Evolutionary conservation across 2,113 vertebrate species (phyloP).

Genomic region (Edolisoma coerulescens): DNA sequence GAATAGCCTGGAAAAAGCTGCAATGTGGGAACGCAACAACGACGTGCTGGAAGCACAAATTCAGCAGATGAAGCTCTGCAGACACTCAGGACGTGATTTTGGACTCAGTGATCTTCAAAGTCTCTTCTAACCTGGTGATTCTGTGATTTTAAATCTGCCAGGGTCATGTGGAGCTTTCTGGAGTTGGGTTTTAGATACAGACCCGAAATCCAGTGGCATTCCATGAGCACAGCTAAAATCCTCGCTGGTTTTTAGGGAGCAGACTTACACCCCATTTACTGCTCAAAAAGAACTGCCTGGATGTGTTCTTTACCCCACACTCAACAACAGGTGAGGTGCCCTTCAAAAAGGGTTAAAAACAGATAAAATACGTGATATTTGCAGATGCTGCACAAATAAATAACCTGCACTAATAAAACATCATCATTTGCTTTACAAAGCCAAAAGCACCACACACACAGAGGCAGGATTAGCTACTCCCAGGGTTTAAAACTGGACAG

Average conservation of each 20-base stretch:
- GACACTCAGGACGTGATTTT: rapidly evolving
- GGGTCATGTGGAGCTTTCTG: background rate
- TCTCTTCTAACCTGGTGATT: too few relatives aligned
- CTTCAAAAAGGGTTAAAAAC: background rate
- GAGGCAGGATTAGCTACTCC: background rate
- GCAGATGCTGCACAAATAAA: background rate
- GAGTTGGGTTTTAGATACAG: background rate
- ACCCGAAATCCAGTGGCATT: background rate
- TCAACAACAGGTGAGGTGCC: background rate
- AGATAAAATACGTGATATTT: background rate
- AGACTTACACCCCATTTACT: background rate
- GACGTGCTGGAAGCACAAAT: rapidly evolving
- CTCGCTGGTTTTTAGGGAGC: rapidly evolving
- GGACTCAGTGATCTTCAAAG: too few relatives aligned
- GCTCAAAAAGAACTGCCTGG: background rate
- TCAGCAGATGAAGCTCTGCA: background rate
- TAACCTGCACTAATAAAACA: background rate
- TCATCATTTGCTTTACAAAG: background rate
- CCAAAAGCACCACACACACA: background rate
- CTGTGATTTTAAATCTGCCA: background rate
- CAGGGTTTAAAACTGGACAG: background rate
- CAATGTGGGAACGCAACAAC: rapidly evolving
- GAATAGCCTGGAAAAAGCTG: background rate
- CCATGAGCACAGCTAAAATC: background rate
- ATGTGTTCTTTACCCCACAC: background rate